These are phyloP conservation scores for Solenopsis fugax DNA, from an alignment of 1,140 invertebrate species.

Conservation along the genomic window DNA sequence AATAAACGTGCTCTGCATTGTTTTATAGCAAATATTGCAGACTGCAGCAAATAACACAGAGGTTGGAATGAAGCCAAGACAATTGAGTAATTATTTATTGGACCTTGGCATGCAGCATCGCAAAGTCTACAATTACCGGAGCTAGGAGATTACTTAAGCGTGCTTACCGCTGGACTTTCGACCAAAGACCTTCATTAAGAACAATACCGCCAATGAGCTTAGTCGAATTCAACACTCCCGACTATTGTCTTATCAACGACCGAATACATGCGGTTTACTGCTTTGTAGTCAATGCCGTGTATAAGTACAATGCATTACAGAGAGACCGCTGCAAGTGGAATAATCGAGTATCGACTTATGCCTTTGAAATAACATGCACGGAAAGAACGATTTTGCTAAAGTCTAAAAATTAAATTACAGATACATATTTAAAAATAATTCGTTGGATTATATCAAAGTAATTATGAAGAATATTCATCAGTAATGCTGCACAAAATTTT, in stretches of 20 bases:
- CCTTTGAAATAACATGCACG: not conserved
- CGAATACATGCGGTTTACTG: constrained; percentile 54
- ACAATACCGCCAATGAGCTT: constrained; percentile 60
- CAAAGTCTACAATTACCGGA: constrained; percentile 39
- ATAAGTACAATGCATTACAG: constrained; percentile 26
- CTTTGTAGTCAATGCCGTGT: constrained; percentile 47
- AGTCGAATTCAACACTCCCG: constrained; percentile 52
- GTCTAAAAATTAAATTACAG: too few relatives aligned
- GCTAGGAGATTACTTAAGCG: constrained; percentile 39
- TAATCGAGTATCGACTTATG: constrained; percentile 4
- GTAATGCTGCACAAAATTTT: too few relatives aligned
- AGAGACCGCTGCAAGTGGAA: constrained; percentile 23
- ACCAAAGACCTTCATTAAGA: constrained; percentile 61
- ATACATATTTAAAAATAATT: not conserved
- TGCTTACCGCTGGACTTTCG: constrained; percentile 59
- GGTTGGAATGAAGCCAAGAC: not conserved
- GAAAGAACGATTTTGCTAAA: too few relatives aligned
- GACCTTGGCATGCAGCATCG: not conserved
- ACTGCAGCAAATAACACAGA: not conserved
- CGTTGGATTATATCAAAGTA: too few relatives aligned
- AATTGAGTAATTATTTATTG: constrained; percentile 58
- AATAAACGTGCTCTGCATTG: not conserved
- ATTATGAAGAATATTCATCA: too few relatives aligned
- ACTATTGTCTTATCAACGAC: constrained; percentile 60
- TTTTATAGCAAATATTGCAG: constrained; percentile 26